Evolutionary conservation across 1,140 invertebrate genomes (phyloP).

Genomic region (Drosophila sproati): DNA sequence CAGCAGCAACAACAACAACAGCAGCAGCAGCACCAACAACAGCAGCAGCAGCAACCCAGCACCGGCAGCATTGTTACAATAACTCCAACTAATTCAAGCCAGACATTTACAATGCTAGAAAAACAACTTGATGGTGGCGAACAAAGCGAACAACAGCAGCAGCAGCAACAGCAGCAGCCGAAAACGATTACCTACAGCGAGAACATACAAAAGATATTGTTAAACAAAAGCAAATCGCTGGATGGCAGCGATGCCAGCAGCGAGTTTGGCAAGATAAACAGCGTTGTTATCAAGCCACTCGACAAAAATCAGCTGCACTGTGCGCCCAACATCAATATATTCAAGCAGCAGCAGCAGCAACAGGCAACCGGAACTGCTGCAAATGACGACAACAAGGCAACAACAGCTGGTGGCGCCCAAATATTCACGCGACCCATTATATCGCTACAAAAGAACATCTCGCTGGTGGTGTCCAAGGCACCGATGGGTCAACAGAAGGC

Average conservation of each 20-base stretch:
- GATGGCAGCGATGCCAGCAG: conserved; percentile 34
- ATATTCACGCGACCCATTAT: conserved; percentile 49
- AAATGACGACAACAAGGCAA: conserved; percentile 26
- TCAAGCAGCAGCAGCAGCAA: conserved; percentile 53
- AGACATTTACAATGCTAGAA: conserved; percentile 66
- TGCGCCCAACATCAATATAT: conserved; percentile 61
- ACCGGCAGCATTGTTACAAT: conserved; percentile 79
- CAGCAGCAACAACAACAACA: conserved; percentile 67
- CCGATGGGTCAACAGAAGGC: conserved; percentile 67
- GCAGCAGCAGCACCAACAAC: conserved; percentile 72
- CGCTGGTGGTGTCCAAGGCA: conserved; percentile 66
- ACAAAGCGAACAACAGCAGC: conserved; percentile 8
- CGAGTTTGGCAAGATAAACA: conserved; percentile 64
- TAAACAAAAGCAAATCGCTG: conserved; percentile 62
- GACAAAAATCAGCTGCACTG: conserved; percentile 61
- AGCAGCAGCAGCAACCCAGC: conserved; percentile 85
- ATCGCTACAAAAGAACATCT: conserved; percentile 65
- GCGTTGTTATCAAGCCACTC: conserved; percentile 67
- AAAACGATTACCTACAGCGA: conserved; percentile 55
- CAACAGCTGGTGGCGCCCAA: conserved; percentile 33
- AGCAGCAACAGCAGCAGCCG: conserved; percentile 5
- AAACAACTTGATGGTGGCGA: conserved; percentile 26
- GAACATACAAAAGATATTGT: conserved; percentile 64
- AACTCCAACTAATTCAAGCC: conserved; percentile 84
- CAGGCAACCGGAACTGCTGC: background rate